These are phyloP conservation scores for Sorex maritimensis DNA, from an alignment of 2,797 vertebrate species.

Conservation along the genomic window DNA sequence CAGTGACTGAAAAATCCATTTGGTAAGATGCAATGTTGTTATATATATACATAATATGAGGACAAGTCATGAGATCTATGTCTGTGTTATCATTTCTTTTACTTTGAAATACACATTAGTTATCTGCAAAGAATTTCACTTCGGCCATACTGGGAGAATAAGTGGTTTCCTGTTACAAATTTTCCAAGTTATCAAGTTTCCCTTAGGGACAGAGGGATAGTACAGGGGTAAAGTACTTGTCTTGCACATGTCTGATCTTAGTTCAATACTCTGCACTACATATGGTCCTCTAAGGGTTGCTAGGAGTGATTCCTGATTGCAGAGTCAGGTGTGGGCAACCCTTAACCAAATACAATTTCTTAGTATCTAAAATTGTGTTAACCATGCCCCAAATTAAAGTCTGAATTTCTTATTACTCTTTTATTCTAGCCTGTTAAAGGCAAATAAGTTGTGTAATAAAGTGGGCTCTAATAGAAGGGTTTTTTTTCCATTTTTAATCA, in stretches of 20 bases:
- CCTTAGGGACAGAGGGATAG: too few species aligned
- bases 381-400: background rate
- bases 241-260: too few species aligned
- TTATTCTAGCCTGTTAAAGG: conserved; percentile 7
- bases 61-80: background rate
- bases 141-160: background rate
- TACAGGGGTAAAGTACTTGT: too few species aligned
- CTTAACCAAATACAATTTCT: background rate
- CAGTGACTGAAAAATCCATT: conserved; percentile 42
- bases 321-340: too few species aligned
- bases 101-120: background rate
- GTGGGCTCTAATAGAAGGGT: background rate
- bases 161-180: background rate
- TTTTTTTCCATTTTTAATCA: conserved; percentile 28
- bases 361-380: background rate
- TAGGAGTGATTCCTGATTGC: too few species aligned
- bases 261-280: too few species aligned
- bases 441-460: background rate
- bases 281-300: too few species aligned
- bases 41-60: background rate
- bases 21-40: conserved; percentile 39
- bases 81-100: background rate
- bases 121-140: background rate
- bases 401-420: background rate
- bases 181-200: background rate